Percentiles rank a stretch among this genome's conserved stretches.
Conservation (phyloP, 2,113 vertebrate species). For the Pseudopipra pipra region DNA sequence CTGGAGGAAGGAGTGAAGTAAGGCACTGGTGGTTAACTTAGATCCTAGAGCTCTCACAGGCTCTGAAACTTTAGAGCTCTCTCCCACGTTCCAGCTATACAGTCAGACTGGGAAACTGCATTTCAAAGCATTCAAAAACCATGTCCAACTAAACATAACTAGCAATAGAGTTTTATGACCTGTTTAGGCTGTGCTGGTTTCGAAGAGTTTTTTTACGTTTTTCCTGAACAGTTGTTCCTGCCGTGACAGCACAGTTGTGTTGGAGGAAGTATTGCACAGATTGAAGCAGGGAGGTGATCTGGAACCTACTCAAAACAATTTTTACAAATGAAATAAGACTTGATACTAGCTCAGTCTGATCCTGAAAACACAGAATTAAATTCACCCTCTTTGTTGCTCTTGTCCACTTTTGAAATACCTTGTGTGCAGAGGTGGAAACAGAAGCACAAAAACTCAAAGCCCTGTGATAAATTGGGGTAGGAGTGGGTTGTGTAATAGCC, state of each 20-base stretch:
- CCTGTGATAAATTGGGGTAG: not conserved
- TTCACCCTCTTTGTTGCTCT: not conserved
- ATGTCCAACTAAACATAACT: not conserved
- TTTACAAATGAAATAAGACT: not conserved
- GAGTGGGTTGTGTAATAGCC: not conserved
- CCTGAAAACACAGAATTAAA: not conserved
- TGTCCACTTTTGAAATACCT: not conserved
- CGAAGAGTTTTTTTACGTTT: not conserved
- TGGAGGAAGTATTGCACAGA: not conserved
- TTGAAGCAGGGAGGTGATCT: not conserved
- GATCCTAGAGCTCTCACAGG: not conserved
- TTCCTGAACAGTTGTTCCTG: not conserved
- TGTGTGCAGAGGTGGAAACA: not conserved
- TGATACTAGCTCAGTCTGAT: not conserved
- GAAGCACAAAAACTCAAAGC: not conserved
- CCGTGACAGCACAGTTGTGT: not conserved
- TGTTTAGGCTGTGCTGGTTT: not conserved
- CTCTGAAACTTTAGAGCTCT: not conserved
- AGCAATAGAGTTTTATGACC: not conserved
- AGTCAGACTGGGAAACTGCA: not conserved
- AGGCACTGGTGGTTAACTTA: not conserved
- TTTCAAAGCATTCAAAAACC: not conserved
- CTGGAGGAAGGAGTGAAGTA: not conserved
- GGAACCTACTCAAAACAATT: not conserved
- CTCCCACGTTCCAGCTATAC: not conserved